A percentile compares a stretch with the other conserved stretches of the same genome.
These are phyloP conservation scores for Melanaphis sacchari DNA, from an alignment of 1,140 invertebrate genomes.

Conservation along the genomic window DNA sequence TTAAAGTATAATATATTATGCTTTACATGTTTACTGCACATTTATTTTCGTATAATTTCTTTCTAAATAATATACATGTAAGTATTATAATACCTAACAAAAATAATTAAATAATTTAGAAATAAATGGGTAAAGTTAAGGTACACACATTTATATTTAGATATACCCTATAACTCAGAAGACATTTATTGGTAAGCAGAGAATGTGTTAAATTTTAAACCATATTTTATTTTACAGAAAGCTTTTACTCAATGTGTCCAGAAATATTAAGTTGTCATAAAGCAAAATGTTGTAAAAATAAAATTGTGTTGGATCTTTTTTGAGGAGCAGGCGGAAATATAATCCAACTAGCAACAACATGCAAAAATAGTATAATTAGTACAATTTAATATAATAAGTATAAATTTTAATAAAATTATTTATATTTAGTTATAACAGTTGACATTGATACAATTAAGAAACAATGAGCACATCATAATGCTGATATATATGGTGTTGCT, in stretches of 20 bases:
- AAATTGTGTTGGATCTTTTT: slow-evolving; percentile 91
- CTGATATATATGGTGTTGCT: slow-evolving; percentile 85
- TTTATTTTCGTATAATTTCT: background rate
- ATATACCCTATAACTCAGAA: too few relatives aligned
- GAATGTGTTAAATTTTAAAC: background rate
- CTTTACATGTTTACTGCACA: too few relatives aligned
- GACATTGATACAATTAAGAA: slow-evolving; percentile 93
- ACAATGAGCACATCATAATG: slow-evolving; percentile 86
- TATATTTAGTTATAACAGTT: slow-evolving; percentile 84
- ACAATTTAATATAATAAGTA: background rate
- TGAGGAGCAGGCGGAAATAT: slow-evolving; percentile 97
- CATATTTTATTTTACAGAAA: slow-evolving; percentile 24
- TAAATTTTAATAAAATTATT: background rate
- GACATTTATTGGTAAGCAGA: too few relatives aligned
- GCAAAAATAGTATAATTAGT: slow-evolving; percentile 74
- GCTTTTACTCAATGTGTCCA: slow-evolving; percentile 87
- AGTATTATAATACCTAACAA: too few relatives aligned
- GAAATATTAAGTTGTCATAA: slow-evolving; percentile 92
- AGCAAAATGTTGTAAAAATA: slow-evolving; percentile 77
- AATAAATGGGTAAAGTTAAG: too few relatives aligned
- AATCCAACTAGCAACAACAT: slow-evolving; percentile 93
- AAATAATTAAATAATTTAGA: background rate
- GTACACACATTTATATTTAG: too few relatives aligned
- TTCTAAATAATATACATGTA: too few relatives aligned
- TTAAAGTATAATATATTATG: too few relatives aligned